phyloP scores from a whole-genome alignment of 2,888 invertebrate genomes.

The Ormia ochracea region DNA sequence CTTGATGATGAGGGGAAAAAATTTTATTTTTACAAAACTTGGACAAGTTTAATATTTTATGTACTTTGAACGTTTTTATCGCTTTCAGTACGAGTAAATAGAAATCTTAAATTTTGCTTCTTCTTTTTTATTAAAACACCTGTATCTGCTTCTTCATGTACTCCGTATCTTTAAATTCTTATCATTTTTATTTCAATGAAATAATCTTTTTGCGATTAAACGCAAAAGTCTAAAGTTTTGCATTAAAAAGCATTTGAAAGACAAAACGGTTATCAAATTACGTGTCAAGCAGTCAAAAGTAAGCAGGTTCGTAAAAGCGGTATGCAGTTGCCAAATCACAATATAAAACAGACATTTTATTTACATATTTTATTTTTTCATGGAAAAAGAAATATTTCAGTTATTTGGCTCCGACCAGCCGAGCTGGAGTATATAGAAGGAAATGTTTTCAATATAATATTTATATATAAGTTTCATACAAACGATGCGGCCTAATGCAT shows the following conservation, averaged over 20 bases:
- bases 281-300: neutral
- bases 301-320: neutral
- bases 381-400: neutral
- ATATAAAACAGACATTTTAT: neutral
- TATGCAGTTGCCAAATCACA: neutral
- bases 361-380: neutral
- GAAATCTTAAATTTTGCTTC: too few relatives aligned
- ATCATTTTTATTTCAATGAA: neutral
- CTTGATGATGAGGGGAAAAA: neutral
- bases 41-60: neutral
- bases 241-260: neutral
- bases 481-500: too few relatives aligned
- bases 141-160: neutral
- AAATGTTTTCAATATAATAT: too few relatives aligned
- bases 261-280: neutral
- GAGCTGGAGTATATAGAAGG: too few relatives aligned
- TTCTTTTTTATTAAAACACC: neutral
- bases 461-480: too few relatives aligned
- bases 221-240: constrained; percentile 37
- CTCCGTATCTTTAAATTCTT: neutral
- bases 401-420: too few relatives aligned
- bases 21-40: neutral
- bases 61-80: neutral
- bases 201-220: neutral
- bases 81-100: too few relatives aligned